Base-by-base conservation (phyloP, 2,113 vertebrate genomes). In the Octodon degus region DNA sequence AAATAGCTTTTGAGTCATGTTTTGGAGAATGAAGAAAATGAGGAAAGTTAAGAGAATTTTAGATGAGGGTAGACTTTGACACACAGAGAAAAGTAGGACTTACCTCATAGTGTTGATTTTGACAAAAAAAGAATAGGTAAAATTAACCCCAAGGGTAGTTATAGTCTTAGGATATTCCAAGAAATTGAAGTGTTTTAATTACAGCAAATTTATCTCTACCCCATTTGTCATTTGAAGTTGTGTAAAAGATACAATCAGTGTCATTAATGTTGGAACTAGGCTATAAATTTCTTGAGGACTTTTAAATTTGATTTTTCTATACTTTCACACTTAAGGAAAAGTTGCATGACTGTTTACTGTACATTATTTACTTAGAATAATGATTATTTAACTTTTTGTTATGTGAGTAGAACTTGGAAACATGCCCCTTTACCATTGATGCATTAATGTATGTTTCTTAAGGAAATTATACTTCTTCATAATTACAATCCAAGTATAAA, bases 161-260 rank as follows among this genome's bases (percentile, higher is more conserved):
- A 25, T 43, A 65, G 62, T 81, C 60, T 88, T 94, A 22, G 76
- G 68, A 86, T 37, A 53, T 94, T 94, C 92, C 14, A 89, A 89
- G 60, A 89, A 86, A 70, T 94, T 37, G 82, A 81, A 91, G 67
- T 95, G 24, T 86, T 96, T 94, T 92, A 11, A 68, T 89, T 40
- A 72, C 92, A 95, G 12, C n/a, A 74, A 60, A 74, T 20, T 91
- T 89, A 12, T 93, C 84, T 60, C 70, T 95, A 80, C 8, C 19
- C 8, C 91, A 37, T 94, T 92, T 89, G 27, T 92, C 85, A 55
- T 55, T 24, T 92, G 60, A 86, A 77, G 30, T 43, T 95, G n/a
- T 88, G 43, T 43, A 86, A 86, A 76, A 76, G 22, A 62, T 43
- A 7, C 32, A 67, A 8, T 95, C 30, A 65, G 7, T 94, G 47